These are phyloP conservation scores for Lethrus apterus DNA, from an alignment of 1,140 invertebrate species.

Conservation along the genomic window DNA sequence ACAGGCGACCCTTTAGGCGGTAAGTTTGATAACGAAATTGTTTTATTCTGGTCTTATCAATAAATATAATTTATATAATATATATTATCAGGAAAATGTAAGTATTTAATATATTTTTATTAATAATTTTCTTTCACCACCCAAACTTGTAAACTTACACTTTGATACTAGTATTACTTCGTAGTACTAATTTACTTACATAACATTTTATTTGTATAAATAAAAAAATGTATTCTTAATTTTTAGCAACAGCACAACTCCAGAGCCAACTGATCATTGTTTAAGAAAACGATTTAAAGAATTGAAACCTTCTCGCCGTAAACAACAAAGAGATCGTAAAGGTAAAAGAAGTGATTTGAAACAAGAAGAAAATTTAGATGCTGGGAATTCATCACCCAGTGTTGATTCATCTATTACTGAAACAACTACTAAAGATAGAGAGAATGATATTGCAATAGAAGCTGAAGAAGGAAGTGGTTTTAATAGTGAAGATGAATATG, in stretches of 20 bases:
- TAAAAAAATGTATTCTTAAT: conserved; percentile 2
- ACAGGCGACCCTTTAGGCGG: too few species aligned
- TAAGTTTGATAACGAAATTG: too few species aligned
- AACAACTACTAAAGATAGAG: conserved; percentile 27
- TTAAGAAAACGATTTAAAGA: conserved; percentile 37
- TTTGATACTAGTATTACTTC: neutral
- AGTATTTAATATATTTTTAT: too few species aligned
- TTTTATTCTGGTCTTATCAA: too few species aligned
- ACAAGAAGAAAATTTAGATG: conserved; percentile 13
- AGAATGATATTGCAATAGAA: conserved; percentile 24
- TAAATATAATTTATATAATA: too few species aligned
- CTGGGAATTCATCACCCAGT: conserved; percentile 15
- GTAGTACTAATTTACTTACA: neutral
- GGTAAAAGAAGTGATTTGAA: conserved; percentile 1
- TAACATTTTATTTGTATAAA: too few species aligned
- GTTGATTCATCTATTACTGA: conserved; percentile 25
- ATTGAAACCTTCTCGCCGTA: conserved; percentile 24
- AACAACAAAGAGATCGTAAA: conserved; percentile 16
- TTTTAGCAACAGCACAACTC: conserved; percentile 26
- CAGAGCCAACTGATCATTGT: conserved; percentile 33
- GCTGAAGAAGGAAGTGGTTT: conserved; percentile 38
- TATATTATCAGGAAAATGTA: too few species aligned
- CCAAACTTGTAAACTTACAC: neutral
- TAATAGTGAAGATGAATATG: conserved; percentile 42
- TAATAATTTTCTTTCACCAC: neutral